Evolutionary conservation across 2,888 invertebrate genomes (phyloP), one percentile per base, ranked within the genome.

Genomic region (Zhuqinia jingwanae): DNA sequence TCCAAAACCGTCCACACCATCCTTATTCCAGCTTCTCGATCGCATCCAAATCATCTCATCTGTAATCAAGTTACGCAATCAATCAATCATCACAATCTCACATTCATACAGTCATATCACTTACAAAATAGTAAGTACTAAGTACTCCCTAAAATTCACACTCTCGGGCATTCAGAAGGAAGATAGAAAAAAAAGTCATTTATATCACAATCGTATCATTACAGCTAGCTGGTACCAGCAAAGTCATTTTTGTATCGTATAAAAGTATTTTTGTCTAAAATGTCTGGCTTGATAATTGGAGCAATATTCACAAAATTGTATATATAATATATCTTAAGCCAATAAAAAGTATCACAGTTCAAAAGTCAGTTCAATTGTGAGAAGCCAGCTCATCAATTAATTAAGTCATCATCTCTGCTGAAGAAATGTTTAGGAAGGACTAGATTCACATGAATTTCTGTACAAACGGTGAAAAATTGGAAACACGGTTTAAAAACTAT

Each of bases 21-120:
- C 81, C 77, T 81, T 85, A 80, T 63, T 86, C 86, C 86, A 86
- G 86, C 77, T 88, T 89, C 86, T 80, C 86, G 86, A 86, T 58
- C 60, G 88, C 89, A 89, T 88, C 88, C 89, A 90, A 86, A 90
- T 86, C 77, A 89, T 89, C 89, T 90, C 90, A 90, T 90, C 90
- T 90, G 90, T 83, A 90, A 89, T 88, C 86, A 88, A 89, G 88
- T 89, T 88, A 89, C 90, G 88, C 88, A 89, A 88, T 89, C 89
- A 89, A 88, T 89, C 90, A 90, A 68, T 88, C 87, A 87, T 88
- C 89, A 88, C 86, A 81, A 77, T 76, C 88, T 88, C 82, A 87
- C 89, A 88, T 86, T 81, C 86, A 86, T 86, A 77, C 86, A 76
- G 47, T 27, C 86, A 73, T 25, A 80, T 86, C 86, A 81, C 86